Evolutionary conservation across 2,113 vertebrate genomes (phyloP).

Genomic region (Macaca fascicularis): DNA sequence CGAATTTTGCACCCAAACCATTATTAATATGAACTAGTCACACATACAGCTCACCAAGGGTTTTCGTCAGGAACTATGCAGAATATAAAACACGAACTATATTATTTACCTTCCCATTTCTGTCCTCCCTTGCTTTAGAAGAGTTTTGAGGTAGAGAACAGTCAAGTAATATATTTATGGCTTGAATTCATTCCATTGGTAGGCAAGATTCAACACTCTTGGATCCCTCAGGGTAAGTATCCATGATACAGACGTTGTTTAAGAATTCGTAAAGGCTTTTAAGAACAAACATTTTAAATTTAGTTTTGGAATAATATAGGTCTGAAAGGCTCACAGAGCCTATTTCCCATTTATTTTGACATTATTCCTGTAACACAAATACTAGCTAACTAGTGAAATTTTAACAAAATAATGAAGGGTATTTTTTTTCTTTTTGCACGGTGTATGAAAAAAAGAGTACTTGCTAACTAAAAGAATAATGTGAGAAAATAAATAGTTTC

Average conservation of each 20-base stretch:
- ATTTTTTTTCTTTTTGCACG: neutral
- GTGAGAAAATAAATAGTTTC: neutral
- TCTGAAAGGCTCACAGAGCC: neutral
- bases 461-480: neutral
- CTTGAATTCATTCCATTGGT: neutral
- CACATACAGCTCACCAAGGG: neutral
- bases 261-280: neutral
- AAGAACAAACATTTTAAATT: neutral
- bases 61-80: neutral
- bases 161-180: neutral
- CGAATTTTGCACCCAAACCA: neutral
- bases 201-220: neutral
- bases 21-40: neutral
- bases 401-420: neutral
- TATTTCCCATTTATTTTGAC: neutral
- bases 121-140: neutral
- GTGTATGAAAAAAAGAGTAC: neutral
- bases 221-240: neutral
- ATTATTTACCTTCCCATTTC: neutral
- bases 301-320: slow-evolving; percentile 6
- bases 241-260: neutral
- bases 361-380: slow-evolving; percentile 6
- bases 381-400: neutral
- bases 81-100: neutral
- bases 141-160: neutral